A percentile compares a stretch with the other conserved stretches of the same genome.
Evolutionary conservation across 2,113 vertebrate species (phyloP).

Genomic region (Podarcis raffonei): DNA sequence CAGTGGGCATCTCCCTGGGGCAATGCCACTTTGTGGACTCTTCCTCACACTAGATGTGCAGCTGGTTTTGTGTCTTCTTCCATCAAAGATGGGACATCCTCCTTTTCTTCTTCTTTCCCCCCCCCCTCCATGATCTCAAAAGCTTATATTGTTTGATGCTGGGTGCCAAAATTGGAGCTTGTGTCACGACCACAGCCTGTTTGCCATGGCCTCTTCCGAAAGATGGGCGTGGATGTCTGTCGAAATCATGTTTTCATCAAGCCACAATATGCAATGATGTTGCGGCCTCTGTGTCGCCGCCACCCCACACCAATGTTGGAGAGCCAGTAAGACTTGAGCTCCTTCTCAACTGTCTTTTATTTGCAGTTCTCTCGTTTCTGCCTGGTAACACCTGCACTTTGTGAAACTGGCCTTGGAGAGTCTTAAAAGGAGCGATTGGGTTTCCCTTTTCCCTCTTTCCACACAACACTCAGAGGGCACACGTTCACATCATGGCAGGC

Average conservation of each 20-base stretch:
- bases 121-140: not conserved
- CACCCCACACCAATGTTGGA: not conserved
- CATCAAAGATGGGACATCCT: not conserved
- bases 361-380: not conserved
- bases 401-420: not conserved
- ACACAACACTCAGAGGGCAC: not conserved
- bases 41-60: not conserved
- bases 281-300: no score
- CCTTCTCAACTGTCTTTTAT: not conserved
- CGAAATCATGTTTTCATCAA: not conserved
- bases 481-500: not conserved
- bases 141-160: not conserved
- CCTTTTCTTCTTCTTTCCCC: no score
- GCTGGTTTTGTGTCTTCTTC: not conserved
- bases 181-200: no score
- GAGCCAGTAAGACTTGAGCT: not conserved
- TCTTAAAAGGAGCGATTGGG: not conserved
- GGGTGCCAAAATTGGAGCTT: not conserved
- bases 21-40: not conserved
- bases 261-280: no score
- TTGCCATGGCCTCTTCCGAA: not conserved
- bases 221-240: not conserved
- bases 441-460: not conserved
- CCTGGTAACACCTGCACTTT: not conserved
- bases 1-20: not conserved